Evolutionary conservation across 2,113 vertebrate species (phyloP).

Genomic region (Calyptomena viridis): DNA sequence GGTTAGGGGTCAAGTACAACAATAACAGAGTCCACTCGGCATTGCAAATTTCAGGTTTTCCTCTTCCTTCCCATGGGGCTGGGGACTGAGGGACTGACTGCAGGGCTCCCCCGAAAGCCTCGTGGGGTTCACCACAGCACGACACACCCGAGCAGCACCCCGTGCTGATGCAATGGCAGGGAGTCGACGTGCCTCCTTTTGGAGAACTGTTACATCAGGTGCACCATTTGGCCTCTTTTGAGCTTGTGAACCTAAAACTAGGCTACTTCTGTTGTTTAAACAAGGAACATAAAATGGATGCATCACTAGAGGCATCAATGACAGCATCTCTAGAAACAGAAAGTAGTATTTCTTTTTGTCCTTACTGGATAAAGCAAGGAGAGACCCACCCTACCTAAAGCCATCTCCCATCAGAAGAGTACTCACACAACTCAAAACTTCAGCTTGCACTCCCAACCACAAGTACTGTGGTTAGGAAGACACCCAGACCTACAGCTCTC

Average conservation of each 20-base stretch:
- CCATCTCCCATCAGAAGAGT: background rate
- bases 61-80: background rate
- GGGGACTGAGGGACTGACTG: background rate
- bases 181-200: background rate
- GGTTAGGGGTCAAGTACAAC: background rate
- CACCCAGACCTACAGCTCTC: no score
- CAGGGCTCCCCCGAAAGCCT: background rate
- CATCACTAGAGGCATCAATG: background rate
- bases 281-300: background rate
- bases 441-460: accelerated
- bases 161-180: accelerated
- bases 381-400: background rate
- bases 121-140: accelerated
- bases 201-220: background rate
- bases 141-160: accelerated
- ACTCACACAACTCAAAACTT: accelerated
- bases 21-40: no score
- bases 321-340: background rate
- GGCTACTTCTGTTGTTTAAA: background rate
- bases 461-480: accelerated
- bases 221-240: background rate
- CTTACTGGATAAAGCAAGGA: background rate
- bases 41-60: accelerated
- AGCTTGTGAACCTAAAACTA: background rate
- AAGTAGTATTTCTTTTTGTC: background rate